Conservation (phyloP, 2,113 vertebrate genomes). For the Prietella phreatophila region DNA sequence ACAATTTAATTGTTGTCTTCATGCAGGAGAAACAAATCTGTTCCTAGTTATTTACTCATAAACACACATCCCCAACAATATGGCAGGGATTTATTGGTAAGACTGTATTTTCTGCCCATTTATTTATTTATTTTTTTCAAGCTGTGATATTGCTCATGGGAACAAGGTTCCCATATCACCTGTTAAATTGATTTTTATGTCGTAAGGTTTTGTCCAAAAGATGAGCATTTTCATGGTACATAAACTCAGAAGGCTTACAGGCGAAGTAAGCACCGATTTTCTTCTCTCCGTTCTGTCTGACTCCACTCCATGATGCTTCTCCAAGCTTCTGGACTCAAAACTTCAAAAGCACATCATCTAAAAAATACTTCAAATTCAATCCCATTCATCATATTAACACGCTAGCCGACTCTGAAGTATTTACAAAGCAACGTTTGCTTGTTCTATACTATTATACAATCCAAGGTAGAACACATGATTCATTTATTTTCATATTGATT, state of each 20-base stretch:
- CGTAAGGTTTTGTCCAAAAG: constrained; percentile 38
- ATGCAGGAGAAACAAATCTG: constrained; percentile 4
- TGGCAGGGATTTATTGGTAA: constrained; percentile 19
- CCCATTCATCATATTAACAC: not conserved
- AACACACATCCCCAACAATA: not conserved
- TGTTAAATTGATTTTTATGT: constrained; percentile 46
- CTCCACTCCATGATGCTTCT: not conserved
- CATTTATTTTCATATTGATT: no score
- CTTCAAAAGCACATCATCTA: not conserved
- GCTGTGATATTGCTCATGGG: constrained; percentile 36
- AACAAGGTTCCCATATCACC: constrained; percentile 31
- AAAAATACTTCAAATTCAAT: constrained; percentile 30
- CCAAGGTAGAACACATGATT: not conserved
- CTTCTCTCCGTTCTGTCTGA: constrained; percentile 9
- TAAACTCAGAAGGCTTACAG: constrained; percentile 24
- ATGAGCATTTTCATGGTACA: constrained; percentile 37
- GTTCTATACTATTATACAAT: not conserved
- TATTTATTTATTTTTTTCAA: not conserved
- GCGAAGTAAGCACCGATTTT: constrained; percentile 31
- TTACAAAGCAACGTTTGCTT: constrained; percentile 11
- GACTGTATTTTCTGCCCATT: constrained; percentile 31
- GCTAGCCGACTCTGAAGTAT: constrained; percentile 32
- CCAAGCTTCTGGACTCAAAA: constrained; percentile 10
- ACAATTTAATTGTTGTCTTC: not conserved
- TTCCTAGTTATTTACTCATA: not conserved